phyloP scores from a whole-genome alignment of 2,888 invertebrate genomes.

The Osmoderma eremita region DNA sequence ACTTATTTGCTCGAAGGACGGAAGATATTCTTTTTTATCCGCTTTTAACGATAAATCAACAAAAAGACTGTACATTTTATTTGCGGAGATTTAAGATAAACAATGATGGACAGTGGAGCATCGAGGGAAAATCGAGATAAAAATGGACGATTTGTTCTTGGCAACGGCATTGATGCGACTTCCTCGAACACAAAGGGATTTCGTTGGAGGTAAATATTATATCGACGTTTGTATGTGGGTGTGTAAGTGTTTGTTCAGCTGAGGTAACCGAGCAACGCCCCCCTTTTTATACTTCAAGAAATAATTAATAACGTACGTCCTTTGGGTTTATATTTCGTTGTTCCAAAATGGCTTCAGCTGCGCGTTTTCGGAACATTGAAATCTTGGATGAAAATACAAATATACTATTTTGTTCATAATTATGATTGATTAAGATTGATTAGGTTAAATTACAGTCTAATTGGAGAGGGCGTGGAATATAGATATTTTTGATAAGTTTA shows the following conservation, averaged over 20 bases:
- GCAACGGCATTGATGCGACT: constrained; percentile 15
- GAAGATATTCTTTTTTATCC: constrained; percentile 17
- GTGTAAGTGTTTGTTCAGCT: neutral
- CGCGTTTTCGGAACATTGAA: no score
- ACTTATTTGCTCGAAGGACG: constrained; percentile 22
- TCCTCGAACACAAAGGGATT: neutral
- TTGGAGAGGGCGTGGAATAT: no score
- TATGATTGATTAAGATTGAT: no score
- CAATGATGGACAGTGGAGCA: constrained; percentile 8
- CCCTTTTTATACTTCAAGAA: no score
- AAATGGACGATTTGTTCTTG: constrained; percentile 25
- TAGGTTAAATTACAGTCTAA: no score
- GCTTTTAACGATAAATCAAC: constrained; percentile 31
- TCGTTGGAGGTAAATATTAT: constrained; percentile 10
- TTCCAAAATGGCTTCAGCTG: no score
- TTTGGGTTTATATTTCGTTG: no score
- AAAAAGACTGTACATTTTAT: constrained; percentile 34
- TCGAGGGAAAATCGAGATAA: constrained; percentile 25
- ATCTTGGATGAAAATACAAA: no score
- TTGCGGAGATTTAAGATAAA: constrained; percentile 24
- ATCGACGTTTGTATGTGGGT: neutral
- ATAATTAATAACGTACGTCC: no score
- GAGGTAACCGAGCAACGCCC: neutral
- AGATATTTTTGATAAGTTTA: no score
- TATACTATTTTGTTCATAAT: no score